Evolutionary conservation across 2,797 vertebrate species (phyloP).

Genomic region (Lindbergichthys nudifrons): DNA sequence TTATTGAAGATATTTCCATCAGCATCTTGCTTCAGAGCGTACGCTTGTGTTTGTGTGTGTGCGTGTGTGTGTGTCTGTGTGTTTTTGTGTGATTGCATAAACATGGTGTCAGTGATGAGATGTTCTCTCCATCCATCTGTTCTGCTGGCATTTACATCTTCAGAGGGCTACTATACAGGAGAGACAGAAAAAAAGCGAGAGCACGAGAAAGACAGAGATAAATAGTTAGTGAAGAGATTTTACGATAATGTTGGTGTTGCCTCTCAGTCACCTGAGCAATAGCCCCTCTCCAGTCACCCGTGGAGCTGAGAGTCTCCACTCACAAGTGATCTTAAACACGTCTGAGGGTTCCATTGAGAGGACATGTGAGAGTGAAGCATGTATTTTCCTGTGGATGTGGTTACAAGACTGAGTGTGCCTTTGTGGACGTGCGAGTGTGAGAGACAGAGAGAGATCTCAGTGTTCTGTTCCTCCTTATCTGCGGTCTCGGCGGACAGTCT

Average conservation of each 20-base stretch:
- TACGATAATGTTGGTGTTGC: constrained; percentile 24
- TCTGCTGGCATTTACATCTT: constrained; percentile 75
- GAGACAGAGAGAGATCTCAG: constrained; percentile 51
- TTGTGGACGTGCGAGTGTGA: constrained; percentile 23
- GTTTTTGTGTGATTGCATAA: constrained; percentile 71
- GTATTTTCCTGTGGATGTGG: constrained; percentile 66
- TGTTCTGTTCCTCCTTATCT: constrained; percentile 76
- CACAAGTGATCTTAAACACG: constrained; percentile 39
- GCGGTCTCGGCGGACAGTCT: constrained; percentile 53
- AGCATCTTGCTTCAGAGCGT: constrained; percentile 48
- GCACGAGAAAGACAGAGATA: constrained; percentile 27
- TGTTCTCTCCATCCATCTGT: constrained; percentile 80
- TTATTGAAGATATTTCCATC: constrained; percentile 64
- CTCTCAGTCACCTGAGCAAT: constrained; percentile 24
- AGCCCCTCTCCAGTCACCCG: constrained; percentile 27
- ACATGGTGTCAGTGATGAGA: constrained; percentile 76
- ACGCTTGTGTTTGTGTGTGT: not conserved
- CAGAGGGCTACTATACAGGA: constrained; percentile 58
- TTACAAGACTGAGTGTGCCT: constrained; percentile 23
- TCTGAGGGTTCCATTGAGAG: constrained; percentile 35
- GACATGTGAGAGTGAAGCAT: constrained; percentile 32
- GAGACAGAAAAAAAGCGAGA: constrained; percentile 23
- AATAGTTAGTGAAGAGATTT: constrained; percentile 29
- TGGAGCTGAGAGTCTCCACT: constrained; percentile 8
- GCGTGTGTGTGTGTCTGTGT: constrained; percentile 16